A percentile compares a stretch with the other conserved stretches of the same genome.
phyloP scores from a whole-genome alignment of 2,113 vertebrate genomes.

The Hiodon tergisus region DNA sequence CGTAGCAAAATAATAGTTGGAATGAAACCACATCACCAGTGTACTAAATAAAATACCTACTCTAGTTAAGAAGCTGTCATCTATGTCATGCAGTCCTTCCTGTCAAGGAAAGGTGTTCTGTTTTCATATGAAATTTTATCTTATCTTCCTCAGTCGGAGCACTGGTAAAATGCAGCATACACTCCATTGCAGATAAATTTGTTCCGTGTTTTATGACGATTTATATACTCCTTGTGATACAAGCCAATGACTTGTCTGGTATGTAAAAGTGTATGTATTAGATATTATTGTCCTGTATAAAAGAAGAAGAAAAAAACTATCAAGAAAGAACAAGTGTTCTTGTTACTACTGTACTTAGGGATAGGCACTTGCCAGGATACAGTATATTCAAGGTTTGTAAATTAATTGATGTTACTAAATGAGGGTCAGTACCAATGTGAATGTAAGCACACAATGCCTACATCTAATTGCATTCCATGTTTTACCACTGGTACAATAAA shows the following conservation, averaged over 20 bases:
- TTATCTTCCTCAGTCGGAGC: slow-evolving; percentile 60
- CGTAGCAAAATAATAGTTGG: neutral
- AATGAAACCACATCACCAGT: neutral
- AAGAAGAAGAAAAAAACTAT: slow-evolving; percentile 11
- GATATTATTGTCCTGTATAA: slow-evolving; percentile 25
- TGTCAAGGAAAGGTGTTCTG: neutral
- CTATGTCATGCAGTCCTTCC: slow-evolving; percentile 7
- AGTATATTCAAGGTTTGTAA: slow-evolving; percentile 31
- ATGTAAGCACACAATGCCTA: slow-evolving; percentile 48
- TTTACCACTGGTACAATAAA: slow-evolving; percentile 1
- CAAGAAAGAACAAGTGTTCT: neutral
- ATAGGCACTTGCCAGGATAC: slow-evolving; percentile 3
- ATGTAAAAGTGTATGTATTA: slow-evolving; percentile 42
- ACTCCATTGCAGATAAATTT: slow-evolving; percentile 29
- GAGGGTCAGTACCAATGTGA: slow-evolving; percentile 43
- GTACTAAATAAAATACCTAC: slow-evolving; percentile 1
- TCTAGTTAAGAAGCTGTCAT: slow-evolving; percentile 10
- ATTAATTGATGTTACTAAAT: slow-evolving; percentile 35
- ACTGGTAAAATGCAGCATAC: slow-evolving; percentile 53
- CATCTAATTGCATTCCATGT: slow-evolving; percentile 22
- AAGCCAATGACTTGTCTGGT: slow-evolving; percentile 51
- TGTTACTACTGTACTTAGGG: slow-evolving; percentile 16
- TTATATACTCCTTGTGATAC: slow-evolving; percentile 52
- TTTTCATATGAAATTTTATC: slow-evolving; percentile 1
- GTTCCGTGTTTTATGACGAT: slow-evolving; percentile 55